Conservation (phyloP, 2,888 invertebrate genomes). For the Agrotis ipsilon region DNA sequence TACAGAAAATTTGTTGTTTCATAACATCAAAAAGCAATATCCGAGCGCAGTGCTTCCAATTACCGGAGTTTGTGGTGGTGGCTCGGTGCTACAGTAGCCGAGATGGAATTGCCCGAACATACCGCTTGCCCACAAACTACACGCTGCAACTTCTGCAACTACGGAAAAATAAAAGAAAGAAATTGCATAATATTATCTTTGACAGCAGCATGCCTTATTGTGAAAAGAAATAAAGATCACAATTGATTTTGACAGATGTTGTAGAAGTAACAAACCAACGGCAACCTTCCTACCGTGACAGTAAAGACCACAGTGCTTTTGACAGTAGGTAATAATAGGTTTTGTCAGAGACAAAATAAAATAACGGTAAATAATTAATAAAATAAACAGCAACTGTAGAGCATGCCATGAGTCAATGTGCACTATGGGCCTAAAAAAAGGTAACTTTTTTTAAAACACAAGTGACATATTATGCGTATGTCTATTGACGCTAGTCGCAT, state of each 20-base stretch:
- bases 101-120: constrained; percentile 74
- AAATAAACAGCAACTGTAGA: not conserved
- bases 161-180: not conserved
- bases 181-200: not conserved
- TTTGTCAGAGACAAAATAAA: too few species aligned
- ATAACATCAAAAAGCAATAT: constrained; percentile 78
- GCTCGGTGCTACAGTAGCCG: constrained; percentile 69
- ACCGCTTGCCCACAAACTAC: not conserved
- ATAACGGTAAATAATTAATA: too few species aligned
- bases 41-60: constrained; percentile 76
- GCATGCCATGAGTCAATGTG: not conserved
- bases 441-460: too few species aligned
- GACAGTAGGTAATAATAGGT: too few species aligned
- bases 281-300: too few species aligned
- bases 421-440: not conserved
- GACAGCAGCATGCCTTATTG: too few species aligned
- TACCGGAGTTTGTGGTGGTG: constrained; percentile 79
- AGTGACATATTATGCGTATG: not conserved
- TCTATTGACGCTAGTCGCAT: not conserved
- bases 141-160: not conserved
- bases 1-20: constrained; percentile 65
- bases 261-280: too few species aligned
- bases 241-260: too few species aligned
- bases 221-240: too few species aligned
- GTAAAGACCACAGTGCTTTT: too few species aligned